Evolutionary conservation across 1,140 invertebrate species (phyloP).

Genomic region (Helicoverpa armigera): DNA sequence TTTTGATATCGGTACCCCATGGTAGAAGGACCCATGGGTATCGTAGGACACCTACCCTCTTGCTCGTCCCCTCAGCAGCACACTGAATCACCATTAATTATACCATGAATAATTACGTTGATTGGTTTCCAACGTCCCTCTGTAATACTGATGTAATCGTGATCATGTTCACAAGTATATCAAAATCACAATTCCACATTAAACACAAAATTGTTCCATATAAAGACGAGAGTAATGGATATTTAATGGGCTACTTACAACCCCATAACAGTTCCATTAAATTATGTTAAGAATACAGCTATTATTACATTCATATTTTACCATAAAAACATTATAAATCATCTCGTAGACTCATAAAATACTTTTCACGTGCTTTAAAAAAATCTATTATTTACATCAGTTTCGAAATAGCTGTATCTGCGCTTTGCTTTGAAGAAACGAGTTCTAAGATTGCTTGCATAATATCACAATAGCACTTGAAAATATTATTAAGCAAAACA

Average conservation of each 20-base stretch:
- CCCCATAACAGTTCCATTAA: constrained; percentile 10
- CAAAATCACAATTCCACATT: too few species aligned
- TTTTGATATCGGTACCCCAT: constrained; percentile 12
- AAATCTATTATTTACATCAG: constrained; percentile 37
- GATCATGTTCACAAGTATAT: background rate
- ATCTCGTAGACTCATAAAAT: constrained; percentile 1
- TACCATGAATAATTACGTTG: constrained; percentile 24
- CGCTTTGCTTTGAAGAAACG: constrained; percentile 11
- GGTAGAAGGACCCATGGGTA: constrained; percentile 12
- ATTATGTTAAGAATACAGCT: constrained; percentile 16
- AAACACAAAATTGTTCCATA: background rate
- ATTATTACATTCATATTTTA: constrained; percentile 15
- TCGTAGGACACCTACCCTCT: constrained; percentile 13
- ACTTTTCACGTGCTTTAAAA: background rate
- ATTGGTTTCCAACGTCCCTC: constrained; percentile 11
- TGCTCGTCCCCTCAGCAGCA: constrained; percentile 2
- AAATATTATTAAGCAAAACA: constrained; percentile 58
- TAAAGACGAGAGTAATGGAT: constrained; percentile 5
- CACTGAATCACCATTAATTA: constrained; percentile 32
- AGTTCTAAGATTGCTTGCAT: constrained; percentile 32
- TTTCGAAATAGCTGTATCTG: constrained; percentile 12
- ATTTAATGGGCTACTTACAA: constrained; percentile 30
- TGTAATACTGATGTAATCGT: background rate
- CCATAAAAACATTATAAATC: constrained; percentile 19
- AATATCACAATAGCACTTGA: constrained; percentile 44